Percentiles rank a stretch among this genome's conserved stretches.
Conservation (phyloP, 2,888 invertebrate species). For the Augochlorella aurata region DNA sequence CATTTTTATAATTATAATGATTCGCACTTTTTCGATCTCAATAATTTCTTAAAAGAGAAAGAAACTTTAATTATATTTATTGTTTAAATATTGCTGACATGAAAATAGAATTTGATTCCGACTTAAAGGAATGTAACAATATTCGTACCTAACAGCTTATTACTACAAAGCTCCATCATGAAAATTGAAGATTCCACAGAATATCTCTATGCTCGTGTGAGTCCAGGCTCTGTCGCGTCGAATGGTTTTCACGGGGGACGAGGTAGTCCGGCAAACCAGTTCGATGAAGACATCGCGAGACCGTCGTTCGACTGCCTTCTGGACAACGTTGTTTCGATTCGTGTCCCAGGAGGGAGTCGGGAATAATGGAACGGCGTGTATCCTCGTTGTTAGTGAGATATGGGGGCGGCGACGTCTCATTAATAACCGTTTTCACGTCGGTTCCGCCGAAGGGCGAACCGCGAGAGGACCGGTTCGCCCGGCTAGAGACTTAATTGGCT, state of each 20-base stretch:
- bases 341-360: conserved; percentile 2
- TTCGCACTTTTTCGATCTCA: no score
- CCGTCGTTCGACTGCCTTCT: background rate
- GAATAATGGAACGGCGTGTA: background rate
- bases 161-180: no score
- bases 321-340: conserved; percentile 9
- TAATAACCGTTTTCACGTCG: conserved; percentile 60
- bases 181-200: background rate
- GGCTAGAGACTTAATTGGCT: conserved; percentile 63
- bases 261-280: background rate
- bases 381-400: conserved; percentile 46
- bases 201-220: background rate
- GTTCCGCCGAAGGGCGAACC: conserved; percentile 39
- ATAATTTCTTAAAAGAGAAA: no score
- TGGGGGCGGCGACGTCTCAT: conserved; percentile 49
- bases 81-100: no score
- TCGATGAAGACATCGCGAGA: conserved; percentile 45
- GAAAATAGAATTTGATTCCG: no score
- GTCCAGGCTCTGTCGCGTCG: background rate
- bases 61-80: no score
- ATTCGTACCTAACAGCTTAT: no score
- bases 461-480: conserved; percentile 50
- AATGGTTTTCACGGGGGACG: background rate
- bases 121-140: no score
- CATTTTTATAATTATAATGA: no score